These are phyloP conservation scores for Siniperca obscura DNA, from an alignment of 2,797 vertebrate genomes.

Conservation along the genomic window DNA sequence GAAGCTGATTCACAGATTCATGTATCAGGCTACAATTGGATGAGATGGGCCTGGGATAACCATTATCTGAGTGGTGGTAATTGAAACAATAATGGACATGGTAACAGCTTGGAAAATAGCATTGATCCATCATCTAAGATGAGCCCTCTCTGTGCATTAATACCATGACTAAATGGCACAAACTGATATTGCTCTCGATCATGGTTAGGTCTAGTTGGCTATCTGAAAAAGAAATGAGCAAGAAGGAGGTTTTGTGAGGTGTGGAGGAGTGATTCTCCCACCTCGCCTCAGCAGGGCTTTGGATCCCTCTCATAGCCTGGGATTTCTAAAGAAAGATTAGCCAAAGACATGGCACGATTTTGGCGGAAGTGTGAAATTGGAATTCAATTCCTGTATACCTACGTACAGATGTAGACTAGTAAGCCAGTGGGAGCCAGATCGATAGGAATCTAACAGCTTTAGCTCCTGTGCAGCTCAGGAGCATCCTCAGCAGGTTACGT, in stretches of 20 bases:
- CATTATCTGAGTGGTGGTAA: conserved; percentile 73
- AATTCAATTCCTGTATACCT: conserved; percentile 75
- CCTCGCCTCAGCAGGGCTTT: conserved; percentile 32
- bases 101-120: conserved; percentile 77
- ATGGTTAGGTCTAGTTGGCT: conserved; percentile 59
- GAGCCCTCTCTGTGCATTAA: conserved; percentile 72
- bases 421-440: conserved; percentile 67
- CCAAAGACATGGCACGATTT: conserved; percentile 59
- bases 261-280: conserved; percentile 48
- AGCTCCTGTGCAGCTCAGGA: conserved; percentile 53
- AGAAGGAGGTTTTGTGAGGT: conserved; percentile 51
- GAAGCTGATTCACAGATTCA: conserved; percentile 49
- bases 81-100: conserved; percentile 79
- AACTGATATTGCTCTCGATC: conserved; percentile 72
- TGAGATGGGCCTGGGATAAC: conserved; percentile 59
- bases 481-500: conserved; percentile 60
- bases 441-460: conserved; percentile 67
- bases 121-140: conserved; percentile 79
- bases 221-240: conserved; percentile 77
- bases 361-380: conserved; percentile 73
- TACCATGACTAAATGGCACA: conserved; percentile 71
- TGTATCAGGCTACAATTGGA: conserved; percentile 54
- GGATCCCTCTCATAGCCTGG: conserved; percentile 45
- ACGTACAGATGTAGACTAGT: conserved; percentile 68
- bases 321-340: conserved; percentile 61